These are phyloP conservation scores for Pterobdella sp. DNA, from an alignment of 2,888 invertebrate genomes.

Conservation along the genomic window DNA sequence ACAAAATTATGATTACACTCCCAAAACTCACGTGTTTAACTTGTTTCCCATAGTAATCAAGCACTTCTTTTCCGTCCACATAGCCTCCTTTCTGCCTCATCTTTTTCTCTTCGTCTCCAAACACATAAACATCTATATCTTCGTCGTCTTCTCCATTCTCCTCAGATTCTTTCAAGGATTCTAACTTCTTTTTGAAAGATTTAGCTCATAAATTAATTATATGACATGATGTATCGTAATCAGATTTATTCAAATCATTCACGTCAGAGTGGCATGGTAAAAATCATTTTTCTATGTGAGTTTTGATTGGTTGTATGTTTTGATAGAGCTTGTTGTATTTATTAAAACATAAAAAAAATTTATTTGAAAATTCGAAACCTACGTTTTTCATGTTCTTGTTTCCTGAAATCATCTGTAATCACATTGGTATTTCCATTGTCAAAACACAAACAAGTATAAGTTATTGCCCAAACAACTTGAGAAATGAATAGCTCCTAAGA, in stretches of 20 bases:
- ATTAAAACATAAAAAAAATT: not conserved
- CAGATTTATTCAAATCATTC: no score
- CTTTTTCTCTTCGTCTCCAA: slow-evolving; percentile 46
- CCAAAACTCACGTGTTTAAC: slow-evolving; percentile 22
- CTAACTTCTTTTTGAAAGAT: slow-evolving; percentile 24
- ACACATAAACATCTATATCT: slow-evolving; percentile 46
- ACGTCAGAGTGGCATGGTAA: no score
- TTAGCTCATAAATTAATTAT: not conserved
- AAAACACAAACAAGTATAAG: no score
- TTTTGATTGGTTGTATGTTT: no score
- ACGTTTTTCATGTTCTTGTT: not conserved
- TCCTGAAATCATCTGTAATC: not conserved
- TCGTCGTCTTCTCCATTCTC: slow-evolving; percentile 35
- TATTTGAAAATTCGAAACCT: not conserved
- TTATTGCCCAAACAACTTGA: no score
- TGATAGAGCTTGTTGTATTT: not conserved
- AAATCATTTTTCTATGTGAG: no score
- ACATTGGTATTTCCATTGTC: no score
- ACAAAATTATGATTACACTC: not conserved
- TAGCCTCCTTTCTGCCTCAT: slow-evolving; percentile 37
- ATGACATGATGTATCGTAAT: not conserved
- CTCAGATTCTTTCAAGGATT: not conserved
- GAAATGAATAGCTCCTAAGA: no score
- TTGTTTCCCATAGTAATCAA: slow-evolving; percentile 30
- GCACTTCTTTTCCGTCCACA: slow-evolving; percentile 23